Conservation (phyloP, 1,140 invertebrate genomes). For the Maniola jurtina region DNA sequence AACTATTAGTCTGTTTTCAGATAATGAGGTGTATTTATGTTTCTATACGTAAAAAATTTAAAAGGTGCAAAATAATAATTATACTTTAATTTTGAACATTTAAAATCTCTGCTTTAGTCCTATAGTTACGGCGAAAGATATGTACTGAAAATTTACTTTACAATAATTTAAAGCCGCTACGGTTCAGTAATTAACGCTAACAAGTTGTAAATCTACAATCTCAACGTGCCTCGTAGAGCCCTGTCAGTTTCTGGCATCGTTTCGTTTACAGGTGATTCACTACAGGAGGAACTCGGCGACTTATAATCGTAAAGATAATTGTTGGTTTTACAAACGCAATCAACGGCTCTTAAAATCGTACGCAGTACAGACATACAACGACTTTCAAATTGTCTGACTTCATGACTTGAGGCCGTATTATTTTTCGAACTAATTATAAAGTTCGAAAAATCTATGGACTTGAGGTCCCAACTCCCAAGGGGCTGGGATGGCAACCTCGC, state of each 20-base stretch:
- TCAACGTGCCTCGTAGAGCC: conserved; percentile 40
- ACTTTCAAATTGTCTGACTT: background rate
- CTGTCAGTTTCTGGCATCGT: conserved; percentile 28
- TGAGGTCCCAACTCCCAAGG: no score
- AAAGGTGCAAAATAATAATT: no score
- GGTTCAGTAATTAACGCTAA: conserved; percentile 41
- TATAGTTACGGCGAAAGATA: background rate
- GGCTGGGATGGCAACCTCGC: no score
- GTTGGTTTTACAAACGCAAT: conserved; percentile 61
- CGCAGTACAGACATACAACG: background rate
- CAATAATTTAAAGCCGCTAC: conserved; percentile 5
- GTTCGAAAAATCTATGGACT: no score
- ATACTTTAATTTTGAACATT: no score
- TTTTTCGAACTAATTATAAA: no score
- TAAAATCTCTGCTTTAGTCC: no score
- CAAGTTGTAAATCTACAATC: conserved; percentile 49
- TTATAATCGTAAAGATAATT: conserved; percentile 66
- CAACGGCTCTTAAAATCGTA: conserved; percentile 15
- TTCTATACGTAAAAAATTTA: no score
- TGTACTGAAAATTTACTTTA: conserved; percentile 8
- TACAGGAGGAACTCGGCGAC: conserved; percentile 47
- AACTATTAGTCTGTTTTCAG: no score
- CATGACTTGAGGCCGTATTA: background rate
- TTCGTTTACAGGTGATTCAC: conserved; percentile 65
- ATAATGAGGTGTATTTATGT: no score